These are phyloP conservation scores for Anarrhichthys ocellatus DNA, from an alignment of 2,113 vertebrate species.

Conservation along the genomic window DNA sequence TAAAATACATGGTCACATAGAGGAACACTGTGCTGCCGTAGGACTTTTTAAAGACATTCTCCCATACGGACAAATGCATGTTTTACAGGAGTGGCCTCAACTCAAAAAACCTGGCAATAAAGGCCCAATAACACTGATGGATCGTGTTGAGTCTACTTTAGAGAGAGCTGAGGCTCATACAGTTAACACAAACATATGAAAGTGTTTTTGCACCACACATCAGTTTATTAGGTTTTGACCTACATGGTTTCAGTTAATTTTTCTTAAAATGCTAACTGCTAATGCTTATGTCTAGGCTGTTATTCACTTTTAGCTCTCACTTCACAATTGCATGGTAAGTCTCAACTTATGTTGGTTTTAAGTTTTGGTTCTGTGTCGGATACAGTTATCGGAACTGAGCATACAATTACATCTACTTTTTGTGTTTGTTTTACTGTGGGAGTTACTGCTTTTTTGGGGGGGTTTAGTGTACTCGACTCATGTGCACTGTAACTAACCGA, in stretches of 20 bases:
- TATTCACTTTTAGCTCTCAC: conserved; percentile 20
- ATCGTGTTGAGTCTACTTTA: conserved; percentile 2
- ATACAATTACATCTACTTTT: background rate
- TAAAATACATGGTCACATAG: background rate
- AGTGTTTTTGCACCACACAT: background rate
- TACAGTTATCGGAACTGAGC: background rate
- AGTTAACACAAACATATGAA: conserved; percentile 6
- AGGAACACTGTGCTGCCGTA: background rate
- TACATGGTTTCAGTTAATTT: background rate
- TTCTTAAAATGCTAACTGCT: background rate
- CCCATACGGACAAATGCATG: background rate
- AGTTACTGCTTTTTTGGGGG: background rate
- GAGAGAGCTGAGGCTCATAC: background rate
- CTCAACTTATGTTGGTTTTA: background rate
- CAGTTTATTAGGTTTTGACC: background rate
- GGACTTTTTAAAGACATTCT: background rate
- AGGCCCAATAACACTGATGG: background rate
- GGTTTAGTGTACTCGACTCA: background rate
- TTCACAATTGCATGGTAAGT: background rate
- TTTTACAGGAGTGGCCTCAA: conserved; percentile 1
- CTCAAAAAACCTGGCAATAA: background rate
- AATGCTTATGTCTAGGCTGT: background rate
- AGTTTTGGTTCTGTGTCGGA: background rate
- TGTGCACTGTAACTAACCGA: background rate
- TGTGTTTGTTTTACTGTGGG: background rate